A percentile compares a stretch with the other conserved stretches of the same genome.
Evolutionary conservation across 2,888 invertebrate species (phyloP).

Genomic region (Plutella xylostella): DNA sequence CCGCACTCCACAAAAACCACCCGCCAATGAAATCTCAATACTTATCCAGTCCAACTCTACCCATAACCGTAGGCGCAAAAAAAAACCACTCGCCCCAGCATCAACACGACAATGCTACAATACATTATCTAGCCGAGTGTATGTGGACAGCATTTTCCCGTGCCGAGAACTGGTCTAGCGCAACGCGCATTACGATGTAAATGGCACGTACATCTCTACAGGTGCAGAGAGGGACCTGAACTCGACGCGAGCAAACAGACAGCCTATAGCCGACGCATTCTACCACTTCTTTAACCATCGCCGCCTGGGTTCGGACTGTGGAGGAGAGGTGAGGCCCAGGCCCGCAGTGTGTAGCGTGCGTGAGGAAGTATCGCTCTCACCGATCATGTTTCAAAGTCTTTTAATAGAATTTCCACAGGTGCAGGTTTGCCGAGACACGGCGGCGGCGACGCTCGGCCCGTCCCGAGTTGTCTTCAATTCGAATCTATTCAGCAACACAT

Average conservation of each 20-base stretch:
- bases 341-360: slow-evolving; percentile 7
- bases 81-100: no score
- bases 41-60: no score
- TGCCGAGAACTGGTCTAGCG: slow-evolving; percentile 56
- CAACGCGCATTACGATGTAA: slow-evolving; percentile 59
- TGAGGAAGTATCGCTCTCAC: neutral
- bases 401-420: slow-evolving; percentile 1
- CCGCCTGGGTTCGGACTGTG: slow-evolving; percentile 17
- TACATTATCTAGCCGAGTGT: neutral
- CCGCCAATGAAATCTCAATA: no score
- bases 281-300: slow-evolving; percentile 38
- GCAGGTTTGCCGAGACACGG: slow-evolving; percentile 3
- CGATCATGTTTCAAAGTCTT: neutral
- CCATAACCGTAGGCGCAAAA: no score
- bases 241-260: slow-evolving; percentile 20
- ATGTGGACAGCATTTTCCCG: slow-evolving; percentile 50
- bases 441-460: slow-evolving; percentile 6
- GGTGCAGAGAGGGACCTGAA: slow-evolving; percentile 56
- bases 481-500: no score
- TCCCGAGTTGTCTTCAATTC: no score
- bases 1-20: no score
- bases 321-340: no score
- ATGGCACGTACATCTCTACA: slow-evolving; percentile 62
- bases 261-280: slow-evolving; percentile 14
- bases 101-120: neutral